Conservation (phyloP, 1,140 invertebrate species). For the Drosophila simulans region DNA sequence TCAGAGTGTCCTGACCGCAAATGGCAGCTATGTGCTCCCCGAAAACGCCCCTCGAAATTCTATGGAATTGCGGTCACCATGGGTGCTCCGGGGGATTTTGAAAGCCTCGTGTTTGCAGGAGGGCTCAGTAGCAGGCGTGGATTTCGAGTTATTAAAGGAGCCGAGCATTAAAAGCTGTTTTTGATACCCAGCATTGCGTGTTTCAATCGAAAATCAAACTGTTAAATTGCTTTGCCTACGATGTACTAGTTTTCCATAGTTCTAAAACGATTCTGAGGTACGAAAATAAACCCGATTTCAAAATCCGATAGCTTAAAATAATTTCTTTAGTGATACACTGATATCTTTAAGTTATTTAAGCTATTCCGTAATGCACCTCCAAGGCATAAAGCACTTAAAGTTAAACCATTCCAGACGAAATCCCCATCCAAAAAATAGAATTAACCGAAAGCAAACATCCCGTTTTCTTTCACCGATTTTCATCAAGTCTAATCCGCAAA, state of each 20-base stretch:
- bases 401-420: background rate
- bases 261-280: too few relatives aligned
- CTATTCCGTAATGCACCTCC: too few relatives aligned
- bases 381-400: constrained; percentile 6
- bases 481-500: constrained; percentile 38
- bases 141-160: constrained; percentile 39
- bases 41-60: constrained; percentile 20
- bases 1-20: constrained; percentile 63
- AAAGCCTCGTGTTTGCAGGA: constrained; percentile 7
- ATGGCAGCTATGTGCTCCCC: constrained; percentile 45
- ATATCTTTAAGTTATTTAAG: background rate
- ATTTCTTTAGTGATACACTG: background rate
- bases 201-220: background rate
- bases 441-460: constrained; percentile 21
- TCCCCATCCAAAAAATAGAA: constrained; percentile 21
- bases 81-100: background rate
- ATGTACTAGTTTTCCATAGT: too few relatives aligned
- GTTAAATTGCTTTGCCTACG: background rate
- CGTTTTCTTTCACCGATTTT: background rate
- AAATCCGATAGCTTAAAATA: too few relatives aligned
- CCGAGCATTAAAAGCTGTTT: constrained; percentile 16
- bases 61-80: constrained; percentile 38
- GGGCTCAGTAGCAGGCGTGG: constrained; percentile 11
- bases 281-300: too few relatives aligned
- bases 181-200: background rate